phyloP scores from a whole-genome alignment of 2,888 invertebrate genomes.

The Liodrosophila aerea region DNA sequence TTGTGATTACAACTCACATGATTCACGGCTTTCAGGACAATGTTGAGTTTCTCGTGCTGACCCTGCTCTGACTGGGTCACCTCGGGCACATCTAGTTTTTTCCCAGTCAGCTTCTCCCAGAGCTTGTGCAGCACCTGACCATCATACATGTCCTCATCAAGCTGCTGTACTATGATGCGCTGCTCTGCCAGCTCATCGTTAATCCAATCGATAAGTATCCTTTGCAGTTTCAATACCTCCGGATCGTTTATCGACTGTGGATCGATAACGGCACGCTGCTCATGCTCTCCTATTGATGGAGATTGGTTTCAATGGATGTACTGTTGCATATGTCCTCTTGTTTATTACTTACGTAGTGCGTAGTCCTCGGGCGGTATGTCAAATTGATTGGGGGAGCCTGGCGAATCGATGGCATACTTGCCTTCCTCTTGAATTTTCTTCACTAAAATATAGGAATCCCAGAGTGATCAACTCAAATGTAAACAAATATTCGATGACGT shows the following conservation, averaged over 20 bases:
- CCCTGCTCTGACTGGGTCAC: constrained; percentile 99
- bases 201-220: constrained; percentile 97
- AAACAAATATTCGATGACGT: constrained; percentile 60
- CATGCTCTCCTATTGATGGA: constrained; percentile 91
- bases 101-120: constrained; percentile 92
- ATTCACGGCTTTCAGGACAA: constrained; percentile 94
- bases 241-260: constrained; percentile 93
- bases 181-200: constrained; percentile 98
- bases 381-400: constrained; percentile 93
- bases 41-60: constrained; percentile 95
- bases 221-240: constrained; percentile 91
- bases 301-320: not conserved
- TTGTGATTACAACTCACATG: constrained; percentile 84
- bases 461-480: constrained; percentile 20
- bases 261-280: constrained; percentile 97
- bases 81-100: constrained; percentile 97
- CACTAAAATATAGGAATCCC: no score
- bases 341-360: constrained; percentile 88
- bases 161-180: constrained; percentile 97
- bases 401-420: constrained; percentile 97
- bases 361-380: constrained; percentile 97
- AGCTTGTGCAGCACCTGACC: constrained; percentile 92
- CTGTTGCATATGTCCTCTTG: not conserved
- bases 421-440: constrained; percentile 98
- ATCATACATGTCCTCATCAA: constrained; percentile 98